Conservation (phyloP, 2,888 invertebrate genomes). For the Lutraria lutraria region DNA sequence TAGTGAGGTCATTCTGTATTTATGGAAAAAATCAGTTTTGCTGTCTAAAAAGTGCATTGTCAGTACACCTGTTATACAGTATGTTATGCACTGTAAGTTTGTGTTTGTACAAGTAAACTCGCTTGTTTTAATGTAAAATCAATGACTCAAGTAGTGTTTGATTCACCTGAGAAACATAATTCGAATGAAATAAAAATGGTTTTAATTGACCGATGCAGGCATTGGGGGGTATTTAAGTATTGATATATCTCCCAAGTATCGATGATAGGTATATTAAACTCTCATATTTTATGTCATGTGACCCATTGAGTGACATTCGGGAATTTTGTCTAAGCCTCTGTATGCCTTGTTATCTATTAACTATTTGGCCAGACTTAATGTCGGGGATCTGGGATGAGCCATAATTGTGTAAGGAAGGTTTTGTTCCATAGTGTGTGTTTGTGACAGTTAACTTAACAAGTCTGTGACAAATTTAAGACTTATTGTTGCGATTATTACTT, state of each 20-base stretch:
- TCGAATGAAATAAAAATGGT: slow-evolving; percentile 7
- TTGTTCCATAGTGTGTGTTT: slow-evolving; percentile 19
- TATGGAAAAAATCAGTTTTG: no score
- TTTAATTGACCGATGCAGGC: slow-evolving; percentile 22
- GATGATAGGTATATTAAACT: slow-evolving; percentile 44
- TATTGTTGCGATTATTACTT: not conserved
- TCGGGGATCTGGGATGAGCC: not conserved
- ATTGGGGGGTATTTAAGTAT: slow-evolving; percentile 26
- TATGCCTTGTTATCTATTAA: slow-evolving; percentile 37
- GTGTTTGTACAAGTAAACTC: not conserved
- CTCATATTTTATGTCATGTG: slow-evolving; percentile 54
- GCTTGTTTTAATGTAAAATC: slow-evolving; percentile 2
- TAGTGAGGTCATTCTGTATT: no score
- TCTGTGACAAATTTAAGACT: not conserved
- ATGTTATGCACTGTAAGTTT: not conserved
- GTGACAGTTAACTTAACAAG: slow-evolving; percentile 10
- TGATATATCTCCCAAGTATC: slow-evolving; percentile 21
- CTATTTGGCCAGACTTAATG: slow-evolving; percentile 26
- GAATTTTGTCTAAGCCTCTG: slow-evolving; percentile 46
- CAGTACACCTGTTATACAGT: not conserved
- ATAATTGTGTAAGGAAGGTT: slow-evolving; percentile 25
- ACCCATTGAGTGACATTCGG: slow-evolving; percentile 40
- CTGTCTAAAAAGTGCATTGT: not conserved
- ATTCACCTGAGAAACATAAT: not conserved
- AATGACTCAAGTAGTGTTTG: slow-evolving; percentile 16